Evolutionary conservation across 2,888 invertebrate genomes (phyloP), one percentile per base, ranked within the genome.

Genomic region (Ecliptopera silaceata): DNA sequence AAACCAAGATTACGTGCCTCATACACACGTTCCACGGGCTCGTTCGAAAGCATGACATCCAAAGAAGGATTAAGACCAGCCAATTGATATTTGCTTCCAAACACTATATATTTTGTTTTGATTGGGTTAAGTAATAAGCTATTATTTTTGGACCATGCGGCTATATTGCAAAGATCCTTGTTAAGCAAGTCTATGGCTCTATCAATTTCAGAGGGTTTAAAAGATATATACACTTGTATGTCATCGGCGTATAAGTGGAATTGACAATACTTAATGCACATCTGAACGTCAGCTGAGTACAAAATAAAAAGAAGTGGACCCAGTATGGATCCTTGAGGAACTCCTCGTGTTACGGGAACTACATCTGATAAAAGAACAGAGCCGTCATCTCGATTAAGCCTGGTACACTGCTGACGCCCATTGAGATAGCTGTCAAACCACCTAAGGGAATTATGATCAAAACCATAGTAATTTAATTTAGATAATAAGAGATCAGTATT

Each of bases 391-490:
- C 1, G 2, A 36, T 36, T 22, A 11, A 48, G 15, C 3, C 17
- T 38, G 5, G 15, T 22, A 11, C 15, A n/a, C 15, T 48, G 39
- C 17, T 2, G 22, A 17, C 38, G 47, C 4, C 38, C 22, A 18
- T 4, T 12, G 8, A 39, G 48, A 13, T 47, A 38, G 13, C 46
- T 46, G 8, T 20, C 10, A 8, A 46, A 46, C 46, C 34, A 46
- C 3, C 22, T 1, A 5, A n/a, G 4, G 6, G 46, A 10, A 0
- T 20, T 8, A n/a, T 8, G n/a, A 20, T 36, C 36, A 13, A 55
- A 44, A 1, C 55, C 55, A 36, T 49, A 55, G 29, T 44, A 55
- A 6, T 5, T 12, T 15, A 55, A 17, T 12, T 64, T 64, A 8
- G 61, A 43, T 3, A 57, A 29, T 1, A 61, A 42, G 4, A 54